These are phyloP conservation scores for Morone saxatilis DNA, from an alignment of 2,113 vertebrate genomes.

Conservation along the genomic window DNA sequence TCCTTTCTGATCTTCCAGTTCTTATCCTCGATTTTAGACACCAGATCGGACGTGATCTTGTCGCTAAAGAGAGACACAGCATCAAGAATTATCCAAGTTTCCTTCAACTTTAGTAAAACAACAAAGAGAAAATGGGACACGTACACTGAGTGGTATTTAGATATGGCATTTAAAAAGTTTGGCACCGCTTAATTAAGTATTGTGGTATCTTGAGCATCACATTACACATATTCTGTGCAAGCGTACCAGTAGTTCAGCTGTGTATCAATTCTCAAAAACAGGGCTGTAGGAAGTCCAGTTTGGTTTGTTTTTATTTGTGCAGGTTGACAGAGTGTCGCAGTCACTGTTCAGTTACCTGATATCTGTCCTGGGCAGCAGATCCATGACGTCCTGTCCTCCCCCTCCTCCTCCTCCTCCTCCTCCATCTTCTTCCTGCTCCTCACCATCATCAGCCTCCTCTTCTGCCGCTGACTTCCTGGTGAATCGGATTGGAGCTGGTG, in stretches of 20 bases:
- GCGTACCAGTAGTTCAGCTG: no score
- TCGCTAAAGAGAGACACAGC: constrained; percentile 82
- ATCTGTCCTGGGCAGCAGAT: constrained; percentile 93
- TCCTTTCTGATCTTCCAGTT: constrained; percentile 99
- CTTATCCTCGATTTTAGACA: constrained; percentile 95
- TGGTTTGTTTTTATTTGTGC: background rate
- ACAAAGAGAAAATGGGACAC: no score
- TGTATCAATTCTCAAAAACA: background rate
- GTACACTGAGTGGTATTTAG: no score
- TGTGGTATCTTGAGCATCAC: no score
- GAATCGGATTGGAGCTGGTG: constrained; percentile 88
- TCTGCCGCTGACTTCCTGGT: constrained; percentile 80
- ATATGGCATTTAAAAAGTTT: no score
- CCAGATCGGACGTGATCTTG: constrained; percentile 93
- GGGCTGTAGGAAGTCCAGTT: background rate
- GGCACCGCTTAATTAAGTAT: no score
- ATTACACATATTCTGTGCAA: no score
- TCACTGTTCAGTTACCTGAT: constrained; percentile 84
- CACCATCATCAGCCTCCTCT: constrained; percentile 85
- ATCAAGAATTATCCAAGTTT: no score
- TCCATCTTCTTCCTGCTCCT: constrained; percentile 89
- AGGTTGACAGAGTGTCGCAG: background rate
- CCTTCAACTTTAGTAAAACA: no score
- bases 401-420: constrained; percentile 88
- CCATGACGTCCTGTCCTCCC: constrained; percentile 88